phyloP scores from a whole-genome alignment of 2,113 vertebrate genomes.

The Semicossyphus pulcher region DNA sequence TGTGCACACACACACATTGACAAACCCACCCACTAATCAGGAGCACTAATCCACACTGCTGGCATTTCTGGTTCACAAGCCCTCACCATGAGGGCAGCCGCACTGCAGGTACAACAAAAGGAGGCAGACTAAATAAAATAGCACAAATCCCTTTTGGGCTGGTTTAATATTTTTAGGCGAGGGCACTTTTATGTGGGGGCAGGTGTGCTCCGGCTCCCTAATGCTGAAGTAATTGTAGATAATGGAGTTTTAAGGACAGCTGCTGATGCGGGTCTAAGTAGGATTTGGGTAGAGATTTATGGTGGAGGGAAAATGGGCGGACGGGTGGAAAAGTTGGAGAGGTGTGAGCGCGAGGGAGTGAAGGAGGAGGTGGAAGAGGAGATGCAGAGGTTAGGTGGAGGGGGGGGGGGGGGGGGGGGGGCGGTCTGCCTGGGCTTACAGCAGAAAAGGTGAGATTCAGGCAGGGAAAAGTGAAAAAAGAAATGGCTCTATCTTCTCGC shows the following conservation, averaged over 20 bases:
- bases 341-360: conserved; percentile 41
- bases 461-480: conserved; percentile 19
- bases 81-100: conserved; percentile 41
- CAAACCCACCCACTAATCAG: conserved; percentile 57
- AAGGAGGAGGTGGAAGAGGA: conserved; percentile 42
- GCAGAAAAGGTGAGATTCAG: conserved; percentile 55
- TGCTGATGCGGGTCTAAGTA: conserved; percentile 80
- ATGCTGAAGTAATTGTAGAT: conserved; percentile 84
- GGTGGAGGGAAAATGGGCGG: conserved; percentile 58
- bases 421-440: conserved; percentile 52
- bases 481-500: conserved; percentile 54
- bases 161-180: conserved; percentile 75
- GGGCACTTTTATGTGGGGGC: conserved; percentile 72
- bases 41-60: conserved; percentile 54
- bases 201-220: conserved; percentile 77
- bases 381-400: conserved; percentile 51
- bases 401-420: too few relatives aligned
- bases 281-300: conserved; percentile 81
- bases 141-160: conserved; percentile 73
- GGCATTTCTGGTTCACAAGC: conserved; percentile 60
- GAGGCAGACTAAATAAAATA: conserved; percentile 43
- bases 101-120: conserved; percentile 56
- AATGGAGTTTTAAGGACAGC: conserved; percentile 85
- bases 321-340: conserved; percentile 69
- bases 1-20: conserved; percentile 41